Evolutionary conservation across 2,113 vertebrate species (phyloP), one percentile per base, ranked within the genome.

Genomic region (Tachuris rubrigastra): DNA sequence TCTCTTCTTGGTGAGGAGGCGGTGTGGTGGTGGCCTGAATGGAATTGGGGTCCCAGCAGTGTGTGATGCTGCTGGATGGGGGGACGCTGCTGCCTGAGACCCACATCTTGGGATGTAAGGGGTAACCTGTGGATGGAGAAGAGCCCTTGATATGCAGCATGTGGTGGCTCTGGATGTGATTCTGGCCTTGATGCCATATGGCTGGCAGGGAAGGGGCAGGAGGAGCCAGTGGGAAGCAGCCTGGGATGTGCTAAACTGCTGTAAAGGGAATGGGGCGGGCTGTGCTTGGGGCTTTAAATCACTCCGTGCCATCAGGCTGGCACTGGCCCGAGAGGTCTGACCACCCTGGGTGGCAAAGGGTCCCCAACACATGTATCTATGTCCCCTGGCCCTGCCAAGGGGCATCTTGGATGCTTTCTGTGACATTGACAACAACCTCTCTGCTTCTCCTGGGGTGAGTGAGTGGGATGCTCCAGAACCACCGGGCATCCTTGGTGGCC

Each of bases 311-410:
- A 49, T 47, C 8, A 1, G 86, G 28, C 71, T 90, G 86, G 69
- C 78, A n/a, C 28, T 74, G 37, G n/a, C 9, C 15, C 0, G 3
- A 17, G 35, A 44, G 15, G 8, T 91, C 76, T 3, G 31, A 18
- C 31, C 78, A 46, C 60, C 39, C 31, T 0, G n/a, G 47, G 56
- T 6, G 7, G 8, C 35, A 8, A 9, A 6, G 77, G 8, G 44
- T 65, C 58, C 71, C 75, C 39, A 17, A 33, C 14, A 22, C n/a
- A 0, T 0, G 2, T 52, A 69, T 50, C 55, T 3, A 0, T 4
- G 56, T 88, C 82, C 52, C 56, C 49, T 59, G 8, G 1, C 20
- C 20, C 14, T 35, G 11, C 75, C 16, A 1, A 14, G 67, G 58
- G 16, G 1, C 21, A 4, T 2, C 33, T 33, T 5, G 13, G 42